Conservation (phyloP, 2,113 vertebrate genomes). For the Ramphastos sulfuratus region DNA sequence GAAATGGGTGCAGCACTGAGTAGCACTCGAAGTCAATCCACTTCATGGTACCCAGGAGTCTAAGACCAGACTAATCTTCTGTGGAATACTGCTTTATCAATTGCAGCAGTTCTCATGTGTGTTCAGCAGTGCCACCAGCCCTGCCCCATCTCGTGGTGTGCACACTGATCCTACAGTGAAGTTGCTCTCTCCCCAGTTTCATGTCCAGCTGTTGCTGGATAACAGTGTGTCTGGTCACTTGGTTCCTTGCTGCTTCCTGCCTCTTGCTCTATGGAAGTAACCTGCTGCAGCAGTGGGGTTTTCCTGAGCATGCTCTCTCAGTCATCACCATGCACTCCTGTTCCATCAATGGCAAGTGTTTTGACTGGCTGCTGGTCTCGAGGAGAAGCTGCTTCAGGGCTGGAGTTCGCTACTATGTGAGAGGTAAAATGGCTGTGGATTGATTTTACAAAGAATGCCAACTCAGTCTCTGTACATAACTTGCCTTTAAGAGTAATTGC, state of each 20-base stretch:
- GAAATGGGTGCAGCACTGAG: background rate
- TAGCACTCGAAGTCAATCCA: background rate
- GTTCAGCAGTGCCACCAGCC: background rate
- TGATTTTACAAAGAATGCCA: background rate
- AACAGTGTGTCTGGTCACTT: background rate
- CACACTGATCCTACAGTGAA: background rate
- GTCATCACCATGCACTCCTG: conserved; percentile 90
- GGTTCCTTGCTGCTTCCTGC: background rate
- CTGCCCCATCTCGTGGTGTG: background rate
- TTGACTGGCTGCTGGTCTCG: conserved; percentile 93
- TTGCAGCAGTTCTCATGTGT: background rate
- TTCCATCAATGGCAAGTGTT: conserved; percentile 90
- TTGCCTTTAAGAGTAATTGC: background rate
- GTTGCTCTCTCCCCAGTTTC: background rate
- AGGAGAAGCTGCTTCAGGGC: conserved; percentile 95
- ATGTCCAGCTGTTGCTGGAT: background rate
- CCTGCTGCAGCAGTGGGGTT: accelerated
- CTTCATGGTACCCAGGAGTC: background rate
- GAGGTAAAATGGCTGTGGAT: conserved; percentile 79
- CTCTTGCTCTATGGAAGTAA: background rate
- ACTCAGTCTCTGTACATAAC: background rate
- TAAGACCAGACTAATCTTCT: background rate
- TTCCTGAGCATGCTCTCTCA: conserved; percentile 71
- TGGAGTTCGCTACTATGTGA: conserved; percentile 92
- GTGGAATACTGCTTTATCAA: background rate